Percentiles rank a stretch among this genome's conserved stretches.
These are phyloP conservation scores for Meloe dianella DNA, from an alignment of 2,888 invertebrate species.

Conservation along the genomic window DNA sequence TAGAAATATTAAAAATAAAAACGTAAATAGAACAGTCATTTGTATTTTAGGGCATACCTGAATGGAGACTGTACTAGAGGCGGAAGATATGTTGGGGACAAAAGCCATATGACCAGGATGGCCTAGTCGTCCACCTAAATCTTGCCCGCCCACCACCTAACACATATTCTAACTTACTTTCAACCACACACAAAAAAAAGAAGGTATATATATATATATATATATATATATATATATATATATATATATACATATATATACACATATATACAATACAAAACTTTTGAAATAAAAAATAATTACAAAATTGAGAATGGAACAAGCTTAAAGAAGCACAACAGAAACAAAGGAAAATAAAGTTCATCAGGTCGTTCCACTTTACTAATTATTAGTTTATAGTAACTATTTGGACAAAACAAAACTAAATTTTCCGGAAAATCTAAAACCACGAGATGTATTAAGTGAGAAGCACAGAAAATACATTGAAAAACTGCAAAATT, in stretches of 20 bases:
- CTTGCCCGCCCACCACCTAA: constrained; percentile 62
- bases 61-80: constrained; percentile 57
- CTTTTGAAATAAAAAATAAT: background rate
- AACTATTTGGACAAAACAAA: no score
- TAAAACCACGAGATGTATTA: no score
- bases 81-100: constrained; percentile 63
- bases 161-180: constrained; percentile 53
- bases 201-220: no score
- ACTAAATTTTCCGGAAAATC: no score
- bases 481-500: no score
- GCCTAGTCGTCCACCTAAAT: constrained; percentile 60
- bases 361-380: background rate
- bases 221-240: no score
- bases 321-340: constrained; percentile 5
- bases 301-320: no score
- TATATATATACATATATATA: no score
- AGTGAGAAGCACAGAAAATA: no score
- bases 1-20: constrained; percentile 2
- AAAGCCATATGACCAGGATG: constrained; percentile 63
- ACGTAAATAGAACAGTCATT: constrained; percentile 28
- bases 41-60: constrained; percentile 54
- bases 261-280: no score
- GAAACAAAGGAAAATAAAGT: background rate
- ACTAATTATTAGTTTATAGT: background rate
- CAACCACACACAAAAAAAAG: constrained; percentile 21